These are phyloP conservation scores for Gastrophryne carolinensis DNA, from an alignment of 2,797 vertebrate species.

Conservation along the genomic window DNA sequence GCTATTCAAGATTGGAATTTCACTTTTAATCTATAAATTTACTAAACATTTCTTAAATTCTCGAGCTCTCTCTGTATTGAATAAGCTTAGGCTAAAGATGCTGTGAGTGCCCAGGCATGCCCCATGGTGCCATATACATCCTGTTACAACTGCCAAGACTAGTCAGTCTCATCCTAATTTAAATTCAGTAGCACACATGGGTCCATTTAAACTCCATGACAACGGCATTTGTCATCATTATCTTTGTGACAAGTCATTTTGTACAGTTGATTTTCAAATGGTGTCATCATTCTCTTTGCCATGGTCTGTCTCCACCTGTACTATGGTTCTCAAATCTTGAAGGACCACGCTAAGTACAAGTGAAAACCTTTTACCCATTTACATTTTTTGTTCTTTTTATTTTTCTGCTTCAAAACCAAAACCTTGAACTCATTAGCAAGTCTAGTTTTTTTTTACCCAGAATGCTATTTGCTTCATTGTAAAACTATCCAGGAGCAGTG, in stretches of 20 bases:
- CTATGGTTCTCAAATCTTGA: neutral
- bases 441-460: neutral
- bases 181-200: conserved; percentile 21
- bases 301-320: conserved; percentile 16
- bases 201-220: neutral
- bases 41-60: neutral
- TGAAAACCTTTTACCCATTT: conserved; percentile 10
- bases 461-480: neutral
- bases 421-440: neutral
- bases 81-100: neutral
- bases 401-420: neutral
- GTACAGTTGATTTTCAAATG: conserved; percentile 27
- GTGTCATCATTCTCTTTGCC: conserved; percentile 16
- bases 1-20: no score
- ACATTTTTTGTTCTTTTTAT: no score
- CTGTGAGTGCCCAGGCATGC: neutral
- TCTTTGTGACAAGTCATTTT: conserved; percentile 22
- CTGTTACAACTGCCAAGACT: neutral
- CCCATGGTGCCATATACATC: neutral
- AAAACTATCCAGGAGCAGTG: neutral
- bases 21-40: no score
- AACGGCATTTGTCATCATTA: conserved; percentile 39
- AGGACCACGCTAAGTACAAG: neutral
- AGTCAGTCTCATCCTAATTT: neutral
- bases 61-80: neutral